Conservation (phyloP, 1,140 invertebrate species). For the Scaptomyza pallida region DNA sequence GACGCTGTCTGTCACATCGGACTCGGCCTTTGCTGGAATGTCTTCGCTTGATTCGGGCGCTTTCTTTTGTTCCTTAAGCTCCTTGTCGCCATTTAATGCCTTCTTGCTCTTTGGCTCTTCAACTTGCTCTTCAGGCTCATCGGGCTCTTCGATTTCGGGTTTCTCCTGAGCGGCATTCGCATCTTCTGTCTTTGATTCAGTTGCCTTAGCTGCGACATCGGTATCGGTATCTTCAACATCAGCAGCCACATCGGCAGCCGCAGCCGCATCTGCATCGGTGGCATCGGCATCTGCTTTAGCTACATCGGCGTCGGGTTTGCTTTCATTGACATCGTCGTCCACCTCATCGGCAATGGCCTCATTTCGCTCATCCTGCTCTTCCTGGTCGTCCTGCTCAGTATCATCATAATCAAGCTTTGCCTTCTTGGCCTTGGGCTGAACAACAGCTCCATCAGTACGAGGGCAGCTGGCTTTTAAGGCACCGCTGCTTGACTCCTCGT, state of each 20-base stretch:
- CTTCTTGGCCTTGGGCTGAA: conserved; percentile 75
- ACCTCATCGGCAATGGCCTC: conserved; percentile 19
- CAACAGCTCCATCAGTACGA: conserved; percentile 51
- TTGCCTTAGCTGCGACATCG: conserved; percentile 23
- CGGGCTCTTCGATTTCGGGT: conserved; percentile 61
- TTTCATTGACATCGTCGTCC: conserved; percentile 16
- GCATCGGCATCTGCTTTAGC: conserved; percentile 5
- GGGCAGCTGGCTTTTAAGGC: conserved; percentile 51
- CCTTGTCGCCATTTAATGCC: conserved; percentile 52
- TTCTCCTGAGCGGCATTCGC: conserved; percentile 45
- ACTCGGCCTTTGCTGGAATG: conserved; percentile 9
- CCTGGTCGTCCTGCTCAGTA: conserved; percentile 15
- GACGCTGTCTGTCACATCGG: conserved; percentile 1
- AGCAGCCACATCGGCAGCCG: not conserved
- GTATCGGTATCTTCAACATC: conserved; percentile 40
- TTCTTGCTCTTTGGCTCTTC: conserved; percentile 45
- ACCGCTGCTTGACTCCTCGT: conserved; percentile 29
- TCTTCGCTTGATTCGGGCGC: not conserved
- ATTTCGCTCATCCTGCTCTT: conserved; percentile 6
- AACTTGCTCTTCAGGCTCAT: conserved; percentile 50
- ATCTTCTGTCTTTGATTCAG: conserved; percentile 38
- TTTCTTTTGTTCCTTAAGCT: conserved; percentile 26
- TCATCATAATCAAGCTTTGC: conserved; percentile 67
- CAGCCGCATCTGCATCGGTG: conserved; percentile 12
- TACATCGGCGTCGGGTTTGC: conserved; percentile 15